These are phyloP conservation scores for Cyaniris semiargus DNA, from an alignment of 2,888 invertebrate species.

Conservation along the genomic window DNA sequence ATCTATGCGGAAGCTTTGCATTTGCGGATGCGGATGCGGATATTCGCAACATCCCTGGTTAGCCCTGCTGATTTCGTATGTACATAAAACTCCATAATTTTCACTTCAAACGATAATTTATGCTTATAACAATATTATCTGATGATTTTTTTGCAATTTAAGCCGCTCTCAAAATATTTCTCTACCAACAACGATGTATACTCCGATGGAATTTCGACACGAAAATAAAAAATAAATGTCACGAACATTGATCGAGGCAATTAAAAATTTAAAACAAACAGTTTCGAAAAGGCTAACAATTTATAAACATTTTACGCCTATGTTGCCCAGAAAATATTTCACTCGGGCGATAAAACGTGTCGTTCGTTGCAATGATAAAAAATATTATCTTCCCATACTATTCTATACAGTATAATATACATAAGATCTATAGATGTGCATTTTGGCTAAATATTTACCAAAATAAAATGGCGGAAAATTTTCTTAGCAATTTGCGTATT, in stretches of 20 bases:
- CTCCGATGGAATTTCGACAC: background rate
- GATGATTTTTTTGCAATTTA: background rate
- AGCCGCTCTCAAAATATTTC: background rate
- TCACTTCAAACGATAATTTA: background rate
- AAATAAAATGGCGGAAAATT: no score
- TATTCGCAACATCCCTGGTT: no score
- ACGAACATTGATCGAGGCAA: background rate
- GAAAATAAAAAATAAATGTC: background rate
- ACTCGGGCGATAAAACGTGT: no score
- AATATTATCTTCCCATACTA: no score
- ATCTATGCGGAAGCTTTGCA: no score
- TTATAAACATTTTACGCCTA: background rate
- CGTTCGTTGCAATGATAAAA: no score
- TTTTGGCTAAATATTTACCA: no score
- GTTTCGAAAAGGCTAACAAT: background rate
- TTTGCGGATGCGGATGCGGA: no score
- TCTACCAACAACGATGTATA: background rate
- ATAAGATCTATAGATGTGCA: no score
- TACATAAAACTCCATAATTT: background rate
- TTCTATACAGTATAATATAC: no score
- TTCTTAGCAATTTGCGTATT: no score
- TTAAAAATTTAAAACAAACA: background rate
- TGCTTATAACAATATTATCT: background rate
- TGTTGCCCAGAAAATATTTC: no score
- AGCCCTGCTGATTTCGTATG: conserved; percentile 23